A percentile compares a stretch with the other conserved stretches of the same genome.
Conservation (phyloP, 1,140 invertebrate species). For the Hirudo medicinalis region DNA sequence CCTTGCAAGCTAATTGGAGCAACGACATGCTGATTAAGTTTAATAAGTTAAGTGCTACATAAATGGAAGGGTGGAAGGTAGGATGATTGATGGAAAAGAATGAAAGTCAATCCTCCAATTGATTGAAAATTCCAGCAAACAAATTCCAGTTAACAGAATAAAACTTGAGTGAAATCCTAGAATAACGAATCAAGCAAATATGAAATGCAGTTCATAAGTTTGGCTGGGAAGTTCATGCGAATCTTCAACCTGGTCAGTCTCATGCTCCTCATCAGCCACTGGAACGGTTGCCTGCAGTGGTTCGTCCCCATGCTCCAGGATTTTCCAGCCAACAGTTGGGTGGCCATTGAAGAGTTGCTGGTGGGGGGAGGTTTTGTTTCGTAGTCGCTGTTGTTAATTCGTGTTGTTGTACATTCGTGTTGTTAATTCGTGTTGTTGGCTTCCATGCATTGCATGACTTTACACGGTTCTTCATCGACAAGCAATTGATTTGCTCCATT, state of each 20-base stretch:
- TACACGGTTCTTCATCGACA: neutral
- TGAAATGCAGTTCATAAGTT: constrained; percentile 83
- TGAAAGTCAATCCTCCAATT: too few relatives aligned
- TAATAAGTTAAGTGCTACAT: too few relatives aligned
- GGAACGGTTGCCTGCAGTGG: constrained; percentile 94
- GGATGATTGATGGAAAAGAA: too few relatives aligned
- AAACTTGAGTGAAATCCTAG: too few relatives aligned
- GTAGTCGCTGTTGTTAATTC: neutral
- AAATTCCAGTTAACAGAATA: too few relatives aligned
- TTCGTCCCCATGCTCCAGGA: constrained; percentile 95
- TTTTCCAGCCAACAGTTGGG: constrained; percentile 94
- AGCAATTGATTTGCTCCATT: neutral
- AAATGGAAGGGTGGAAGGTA: too few relatives aligned
- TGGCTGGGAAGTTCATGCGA: constrained; percentile 97
- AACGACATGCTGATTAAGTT: too few relatives aligned
- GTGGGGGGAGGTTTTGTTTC: constrained; percentile 42
- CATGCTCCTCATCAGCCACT: constrained; percentile 96
- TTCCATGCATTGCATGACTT: neutral
- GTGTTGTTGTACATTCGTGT: neutral
- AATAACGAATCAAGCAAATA: too few relatives aligned
- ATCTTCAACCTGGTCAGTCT: constrained; percentile 98
- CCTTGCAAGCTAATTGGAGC: too few relatives aligned
- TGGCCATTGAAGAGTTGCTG: constrained; percentile 92
- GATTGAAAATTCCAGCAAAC: too few relatives aligned
- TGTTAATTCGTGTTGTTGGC: neutral